Base-by-base conservation (phyloP, 2,888 invertebrate species). In the Drosophila picticornis region DNA sequence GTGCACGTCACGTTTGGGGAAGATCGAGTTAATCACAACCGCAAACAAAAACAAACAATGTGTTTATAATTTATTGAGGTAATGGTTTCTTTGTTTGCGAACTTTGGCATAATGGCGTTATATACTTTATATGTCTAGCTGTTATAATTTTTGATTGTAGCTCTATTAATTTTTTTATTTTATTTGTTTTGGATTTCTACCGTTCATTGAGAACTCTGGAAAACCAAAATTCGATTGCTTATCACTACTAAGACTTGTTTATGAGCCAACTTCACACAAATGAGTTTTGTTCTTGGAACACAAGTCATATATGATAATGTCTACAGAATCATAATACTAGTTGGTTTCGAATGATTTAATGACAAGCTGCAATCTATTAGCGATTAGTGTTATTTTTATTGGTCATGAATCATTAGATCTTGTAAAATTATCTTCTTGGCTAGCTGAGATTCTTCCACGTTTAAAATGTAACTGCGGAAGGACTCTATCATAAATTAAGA, bases 171-270 rank as follows among this genome's bases (percentile, higher is more conserved):
- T 46, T 19, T 60, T 64, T 38, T 73, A 61, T 67, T 31, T n/a
- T 53, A 51, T 77, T 68, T 68, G 50, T 7, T 27, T 61, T 67
- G 36, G 58, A 57, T 76, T 76, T 72, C 58, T 66, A 60, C 48
- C 56, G 58, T 73, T 77, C 79, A 81, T 77, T 77, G 57, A 69
- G 60, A 66, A 62, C 40, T 60, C 31, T 62, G 64, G 63, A 27
- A 59, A 59, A 29, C 59, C 53, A 48, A 63, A 58, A 7, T 32
- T 31, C 36, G 76, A 64, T 76, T 67, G 50, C 81, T 80, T 78
- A 78, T 78, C 81, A 72, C 19, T 34, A 43, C 19, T 10, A 56
- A 46, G 10, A 29, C 16, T 57, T 48, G 13, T 78, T 78, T 80
- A 78, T 80, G 56, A 25, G 9, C 7, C 22, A 52, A 43, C 52